Conservation (phyloP, 2,888 invertebrate genomes). For the Alviniconcha strummeri region DNA sequence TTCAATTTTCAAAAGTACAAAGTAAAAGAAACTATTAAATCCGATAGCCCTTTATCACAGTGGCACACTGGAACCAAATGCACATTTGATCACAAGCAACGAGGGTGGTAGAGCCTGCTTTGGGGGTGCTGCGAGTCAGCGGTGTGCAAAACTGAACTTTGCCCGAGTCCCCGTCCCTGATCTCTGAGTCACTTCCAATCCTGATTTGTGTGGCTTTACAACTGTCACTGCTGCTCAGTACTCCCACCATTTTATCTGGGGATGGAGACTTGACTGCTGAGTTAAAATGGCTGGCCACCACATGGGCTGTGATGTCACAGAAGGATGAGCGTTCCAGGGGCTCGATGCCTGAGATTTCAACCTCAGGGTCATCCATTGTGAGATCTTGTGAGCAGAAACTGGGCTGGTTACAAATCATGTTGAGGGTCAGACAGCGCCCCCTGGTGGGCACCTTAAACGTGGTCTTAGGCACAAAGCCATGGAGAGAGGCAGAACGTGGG, state of each 20-base stretch:
- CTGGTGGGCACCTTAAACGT: constrained; percentile 50
- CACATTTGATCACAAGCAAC: neutral
- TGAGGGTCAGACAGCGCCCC: constrained; percentile 50
- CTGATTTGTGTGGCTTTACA: neutral
- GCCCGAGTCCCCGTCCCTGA: neutral
- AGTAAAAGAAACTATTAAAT: neutral
- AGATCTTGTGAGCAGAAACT: constrained; percentile 44
- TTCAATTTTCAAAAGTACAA: neutral
- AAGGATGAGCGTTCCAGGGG: constrained; percentile 46
- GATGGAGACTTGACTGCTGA: neutral
- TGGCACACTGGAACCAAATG: constrained; percentile 29
- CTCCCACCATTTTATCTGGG: neutral
- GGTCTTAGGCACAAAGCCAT: constrained; percentile 59
- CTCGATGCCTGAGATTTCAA: constrained; percentile 62
- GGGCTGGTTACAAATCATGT: constrained; percentile 41
- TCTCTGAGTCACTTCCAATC: neutral
- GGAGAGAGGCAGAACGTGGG: constrained; percentile 47
- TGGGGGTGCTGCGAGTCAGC: constrained; percentile 14
- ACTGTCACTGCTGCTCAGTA: neutral
- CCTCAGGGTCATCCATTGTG: constrained; percentile 44
- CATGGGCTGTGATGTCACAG: neutral
- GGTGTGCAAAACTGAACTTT: constrained; percentile 17
- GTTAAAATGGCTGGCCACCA: neutral
- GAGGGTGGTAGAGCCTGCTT: neutral
- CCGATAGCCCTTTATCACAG: constrained; percentile 27